phyloP scores from a whole-genome alignment of 2,797 vertebrate genomes.

The Neomorphus geoffroyi region DNA sequence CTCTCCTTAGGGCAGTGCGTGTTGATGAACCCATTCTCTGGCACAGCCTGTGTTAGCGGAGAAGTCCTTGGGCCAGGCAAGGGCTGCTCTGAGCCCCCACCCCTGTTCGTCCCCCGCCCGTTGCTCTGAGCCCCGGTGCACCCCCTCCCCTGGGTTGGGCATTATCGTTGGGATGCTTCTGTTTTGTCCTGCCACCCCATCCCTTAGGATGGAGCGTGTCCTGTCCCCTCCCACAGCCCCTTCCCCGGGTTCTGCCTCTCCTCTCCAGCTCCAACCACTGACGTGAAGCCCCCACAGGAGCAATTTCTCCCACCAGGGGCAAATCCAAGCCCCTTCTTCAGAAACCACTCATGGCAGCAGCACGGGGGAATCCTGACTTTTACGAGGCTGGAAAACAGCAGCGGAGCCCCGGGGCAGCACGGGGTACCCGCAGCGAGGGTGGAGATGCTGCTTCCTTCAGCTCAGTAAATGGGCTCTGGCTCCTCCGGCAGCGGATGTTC shows the following conservation, averaged over 20 bases:
- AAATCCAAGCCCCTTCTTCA: not conserved
- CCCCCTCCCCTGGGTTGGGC: conserved; percentile 49
- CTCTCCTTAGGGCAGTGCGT: accelerated
- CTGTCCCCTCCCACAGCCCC: not conserved
- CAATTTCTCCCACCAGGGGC: not conserved
- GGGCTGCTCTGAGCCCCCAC: not conserved
- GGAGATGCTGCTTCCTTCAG: not conserved
- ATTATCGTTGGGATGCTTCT: conserved; percentile 66
- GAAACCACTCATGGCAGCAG: not conserved
- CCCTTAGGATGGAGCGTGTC: conserved; percentile 2
- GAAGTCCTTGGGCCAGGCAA: not conserved
- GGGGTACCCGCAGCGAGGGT: not conserved
- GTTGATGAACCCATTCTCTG: not conserved
- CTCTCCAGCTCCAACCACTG: not conserved
- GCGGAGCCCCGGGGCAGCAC: not conserved
- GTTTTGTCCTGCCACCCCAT: conserved; percentile 16
- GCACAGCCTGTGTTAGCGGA: not conserved
- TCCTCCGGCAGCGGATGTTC: not conserved
- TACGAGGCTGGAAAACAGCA: not conserved
- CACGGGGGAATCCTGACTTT: not conserved
- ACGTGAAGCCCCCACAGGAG: accelerated
- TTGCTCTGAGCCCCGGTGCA: not conserved
- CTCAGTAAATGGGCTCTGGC: conserved; percentile 1
- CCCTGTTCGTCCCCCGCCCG: not conserved
- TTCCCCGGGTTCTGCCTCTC: not conserved